Evolutionary conservation across 1,140 invertebrate genomes (phyloP).

Genomic region (Gonatopus flavifemur): DNA sequence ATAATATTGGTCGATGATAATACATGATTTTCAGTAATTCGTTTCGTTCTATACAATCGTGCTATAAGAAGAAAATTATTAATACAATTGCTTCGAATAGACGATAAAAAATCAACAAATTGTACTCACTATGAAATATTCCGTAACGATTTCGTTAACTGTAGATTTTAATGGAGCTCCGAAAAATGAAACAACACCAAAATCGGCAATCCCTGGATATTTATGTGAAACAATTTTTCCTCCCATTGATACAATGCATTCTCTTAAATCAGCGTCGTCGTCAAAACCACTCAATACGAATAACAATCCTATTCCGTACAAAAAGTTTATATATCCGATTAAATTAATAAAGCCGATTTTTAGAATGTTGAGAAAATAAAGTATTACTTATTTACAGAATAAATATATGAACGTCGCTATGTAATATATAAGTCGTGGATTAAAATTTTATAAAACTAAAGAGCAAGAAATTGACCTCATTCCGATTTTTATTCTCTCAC

Average conservation of each 20-base stretch:
- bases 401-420: too few species aligned
- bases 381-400: neutral
- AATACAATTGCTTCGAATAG: neutral
- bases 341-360: conserved; percentile 17
- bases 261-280: conserved; percentile 47
- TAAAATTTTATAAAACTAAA: too few species aligned
- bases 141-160: conserved; percentile 61
- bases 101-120: neutral
- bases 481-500: too few species aligned
- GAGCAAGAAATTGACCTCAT: too few species aligned
- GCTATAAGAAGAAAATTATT: conserved; percentile 40
- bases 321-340: conserved; percentile 2
- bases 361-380: conserved; percentile 4
- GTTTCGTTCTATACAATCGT: conserved; percentile 65
- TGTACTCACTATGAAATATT: conserved; percentile 60
- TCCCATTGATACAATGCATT: conserved; percentile 53
- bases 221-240: conserved; percentile 53
- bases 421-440: too few species aligned
- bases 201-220: conserved; percentile 61
- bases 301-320: conserved; percentile 48
- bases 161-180: conserved; percentile 43
- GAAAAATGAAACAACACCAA: conserved; percentile 59
- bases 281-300: conserved; percentile 55
- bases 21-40: conserved; percentile 62
- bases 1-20: conserved; percentile 65